Evolutionary conservation across 2,797 vertebrate species (phyloP).

Genomic region (Falco berigora): DNA sequence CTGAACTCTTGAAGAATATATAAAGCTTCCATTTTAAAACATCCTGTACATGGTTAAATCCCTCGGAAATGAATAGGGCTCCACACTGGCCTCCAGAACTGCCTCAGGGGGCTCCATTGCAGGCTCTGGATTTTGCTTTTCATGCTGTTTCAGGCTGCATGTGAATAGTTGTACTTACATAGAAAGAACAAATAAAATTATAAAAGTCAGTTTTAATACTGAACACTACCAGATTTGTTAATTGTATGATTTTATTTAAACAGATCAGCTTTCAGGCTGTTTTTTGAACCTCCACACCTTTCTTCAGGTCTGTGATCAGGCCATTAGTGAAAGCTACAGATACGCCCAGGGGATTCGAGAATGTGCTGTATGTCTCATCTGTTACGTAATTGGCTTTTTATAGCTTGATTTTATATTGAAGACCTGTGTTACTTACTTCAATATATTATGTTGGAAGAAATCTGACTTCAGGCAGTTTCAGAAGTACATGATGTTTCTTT

Average conservation of each 20-base stretch:
- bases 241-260: background rate
- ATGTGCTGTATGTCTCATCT: background rate
- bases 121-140: background rate
- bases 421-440: background rate
- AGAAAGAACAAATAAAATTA: background rate
- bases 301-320: background rate
- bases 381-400: background rate
- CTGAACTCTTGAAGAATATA: background rate
- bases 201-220: background rate
- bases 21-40: background rate
- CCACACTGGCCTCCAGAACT: background rate
- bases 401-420: background rate
- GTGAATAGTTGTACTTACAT: background rate
- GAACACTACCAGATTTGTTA: background rate
- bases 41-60: background rate
- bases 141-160: background rate
- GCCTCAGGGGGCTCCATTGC: background rate
- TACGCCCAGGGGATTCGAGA: background rate
- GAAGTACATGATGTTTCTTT: background rate
- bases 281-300: background rate
- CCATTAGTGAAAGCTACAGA: background rate
- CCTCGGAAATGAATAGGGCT: background rate
- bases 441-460: background rate
- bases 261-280: background rate
- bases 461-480: constrained; percentile 3